Base-by-base conservation (phyloP, 2,888 invertebrate species). In the Volucella zonaria region DNA sequence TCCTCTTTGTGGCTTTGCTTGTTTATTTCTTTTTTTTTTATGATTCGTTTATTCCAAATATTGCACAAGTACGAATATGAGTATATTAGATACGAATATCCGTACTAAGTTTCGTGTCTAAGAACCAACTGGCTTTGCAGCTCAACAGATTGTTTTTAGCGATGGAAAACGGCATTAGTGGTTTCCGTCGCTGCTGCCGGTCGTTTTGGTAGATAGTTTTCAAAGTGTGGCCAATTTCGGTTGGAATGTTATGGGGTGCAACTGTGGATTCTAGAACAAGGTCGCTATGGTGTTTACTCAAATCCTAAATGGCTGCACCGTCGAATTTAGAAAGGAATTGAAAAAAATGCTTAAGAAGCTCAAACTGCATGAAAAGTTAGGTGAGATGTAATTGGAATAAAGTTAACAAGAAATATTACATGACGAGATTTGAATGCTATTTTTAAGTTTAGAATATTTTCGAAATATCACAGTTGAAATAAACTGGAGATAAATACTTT, bases 61-160 rank as follows among this genome's bases (percentile, higher is more conserved):
- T 79, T 79, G 71, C 78, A 66, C 71, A 79, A 71, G 23, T 15
- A 43, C 51, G 66, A 52, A 23, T n/a, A 11, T 58, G 56, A 9
- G 49, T 18, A 6, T 31, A 31, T 31, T 31, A 31, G 31, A 31
- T 31, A 31, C 6, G 6, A 31, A 31, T 31, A 31, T 31, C 6
- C 31, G 6, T 31, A 31, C 31, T 31, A 31, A 31, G 31, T 4
- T 6, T 31, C 31, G 31, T 31, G 6, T 31, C 6, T 31, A 31
- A 67, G 75, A 76, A 76, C 52, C 58, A 76, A 76, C 66, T 67
- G 58, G 51, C 49, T 75, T 58, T 40, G 59, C 51, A 59, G 31
- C 15, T 6, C 31, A 31, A 31, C 31, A 31, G 38, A 58, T 38
- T 38, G 15, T 58, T 14, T 18, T 42, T 23, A 52, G 43, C 14